phyloP scores from a whole-genome alignment of 2,888 invertebrate species.

The Rhingia campestris region DNA sequence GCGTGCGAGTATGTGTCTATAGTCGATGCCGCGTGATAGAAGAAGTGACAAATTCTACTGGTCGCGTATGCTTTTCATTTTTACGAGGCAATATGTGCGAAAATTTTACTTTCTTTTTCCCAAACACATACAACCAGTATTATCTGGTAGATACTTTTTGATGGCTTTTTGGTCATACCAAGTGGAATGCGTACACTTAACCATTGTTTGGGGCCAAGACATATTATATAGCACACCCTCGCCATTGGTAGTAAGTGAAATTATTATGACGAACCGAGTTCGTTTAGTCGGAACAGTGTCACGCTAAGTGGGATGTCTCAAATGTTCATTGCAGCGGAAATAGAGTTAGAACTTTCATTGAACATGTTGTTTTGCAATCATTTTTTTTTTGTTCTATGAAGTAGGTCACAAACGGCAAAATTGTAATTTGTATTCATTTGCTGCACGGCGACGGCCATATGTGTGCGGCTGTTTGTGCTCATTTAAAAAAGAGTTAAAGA shows the following conservation, averaged over 20 bases:
- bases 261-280: conserved; percentile 43
- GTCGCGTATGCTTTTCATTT: background rate
- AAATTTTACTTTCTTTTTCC: conserved; percentile 65
- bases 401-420: conserved; percentile 43
- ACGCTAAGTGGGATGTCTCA: conserved; percentile 70
- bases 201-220: conserved; percentile 44
- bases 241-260: conserved; percentile 59
- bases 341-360: conserved; percentile 68
- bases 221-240: conserved; percentile 60
- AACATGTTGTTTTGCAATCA: conserved; percentile 37
- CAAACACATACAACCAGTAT: background rate
- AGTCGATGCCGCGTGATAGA: background rate
- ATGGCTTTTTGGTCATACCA: conserved; percentile 11
- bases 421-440: conserved; percentile 47
- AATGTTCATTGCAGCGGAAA: conserved; percentile 70
- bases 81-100: conserved; percentile 9
- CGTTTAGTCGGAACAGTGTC: conserved; percentile 58
- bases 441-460: conserved; percentile 5
- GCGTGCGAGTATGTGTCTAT: background rate
- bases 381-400: background rate
- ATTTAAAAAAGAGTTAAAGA: background rate
- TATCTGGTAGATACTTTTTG: background rate
- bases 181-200: conserved; percentile 65
- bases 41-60: conserved; percentile 16
- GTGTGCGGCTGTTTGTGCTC: background rate